Evolutionary conservation across 2,113 vertebrate species (phyloP).

Genomic region (Oncorhynchus mykiss): DNA sequence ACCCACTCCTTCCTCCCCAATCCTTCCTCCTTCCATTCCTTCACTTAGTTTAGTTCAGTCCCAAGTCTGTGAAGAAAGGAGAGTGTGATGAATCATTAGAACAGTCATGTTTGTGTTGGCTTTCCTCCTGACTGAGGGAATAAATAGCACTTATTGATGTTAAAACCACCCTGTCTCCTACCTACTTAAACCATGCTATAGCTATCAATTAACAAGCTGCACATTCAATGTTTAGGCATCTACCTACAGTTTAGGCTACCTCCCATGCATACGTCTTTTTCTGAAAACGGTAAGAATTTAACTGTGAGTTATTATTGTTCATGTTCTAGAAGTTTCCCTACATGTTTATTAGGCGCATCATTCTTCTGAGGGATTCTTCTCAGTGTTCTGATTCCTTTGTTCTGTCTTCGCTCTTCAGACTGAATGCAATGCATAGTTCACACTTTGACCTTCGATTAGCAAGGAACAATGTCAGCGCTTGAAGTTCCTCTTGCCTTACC

Average conservation of each 20-base stretch:
- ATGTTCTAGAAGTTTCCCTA: too few relatives aligned
- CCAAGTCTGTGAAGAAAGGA: conserved; percentile 47
- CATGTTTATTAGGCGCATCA: too few relatives aligned
- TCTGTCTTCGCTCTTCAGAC: background rate
- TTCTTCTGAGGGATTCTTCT: too few relatives aligned
- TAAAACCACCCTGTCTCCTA: background rate
- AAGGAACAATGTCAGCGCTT: background rate
- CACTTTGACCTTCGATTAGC: background rate
- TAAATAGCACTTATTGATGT: conserved; percentile 1
- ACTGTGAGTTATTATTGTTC: too few relatives aligned
- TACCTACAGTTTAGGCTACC: too few relatives aligned
- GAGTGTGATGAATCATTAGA: conserved; percentile 21
- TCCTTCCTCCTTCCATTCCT: conserved; percentile 1
- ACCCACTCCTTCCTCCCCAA: conserved; percentile 1
- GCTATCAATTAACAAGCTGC: too few relatives aligned
- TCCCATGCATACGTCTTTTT: too few relatives aligned
- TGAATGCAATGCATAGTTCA: conserved; percentile 2
- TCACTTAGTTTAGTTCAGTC: background rate
- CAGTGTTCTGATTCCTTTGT: background rate
- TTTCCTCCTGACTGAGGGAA: background rate
- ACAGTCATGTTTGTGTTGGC: conserved; percentile 21
- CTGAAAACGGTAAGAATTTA: too few relatives aligned
- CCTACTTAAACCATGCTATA: too few relatives aligned
- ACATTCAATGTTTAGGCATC: too few relatives aligned
- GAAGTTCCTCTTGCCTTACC: conserved; percentile 19